phyloP scores from a whole-genome alignment of 2,888 invertebrate genomes.

The Invenusta paracnida region DNA sequence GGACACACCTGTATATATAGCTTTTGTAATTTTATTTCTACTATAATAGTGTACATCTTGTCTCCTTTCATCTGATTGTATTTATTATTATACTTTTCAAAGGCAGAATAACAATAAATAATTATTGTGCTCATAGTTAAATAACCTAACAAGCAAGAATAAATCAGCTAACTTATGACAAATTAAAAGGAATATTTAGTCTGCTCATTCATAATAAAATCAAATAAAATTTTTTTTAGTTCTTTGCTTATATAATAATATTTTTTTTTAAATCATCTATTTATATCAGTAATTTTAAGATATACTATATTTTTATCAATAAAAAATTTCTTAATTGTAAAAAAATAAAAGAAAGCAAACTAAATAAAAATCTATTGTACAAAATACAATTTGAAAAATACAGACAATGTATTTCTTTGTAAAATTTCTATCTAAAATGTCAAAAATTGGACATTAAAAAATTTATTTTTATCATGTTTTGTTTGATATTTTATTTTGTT shows the following conservation, averaged over 20 bases:
- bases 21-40: no score
- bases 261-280: neutral
- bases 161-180: neutral
- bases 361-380: no score
- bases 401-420: no score
- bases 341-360: neutral
- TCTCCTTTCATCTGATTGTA: neutral
- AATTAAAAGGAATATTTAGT: neutral
- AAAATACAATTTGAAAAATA: no score
- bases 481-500: neutral
- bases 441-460: neutral
- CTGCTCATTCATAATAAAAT: neutral
- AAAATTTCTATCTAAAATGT: neutral
- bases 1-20: no score
- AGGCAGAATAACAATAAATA: no score
- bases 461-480: neutral
- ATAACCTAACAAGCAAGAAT: neutral
- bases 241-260: neutral
- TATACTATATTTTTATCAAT: neutral
- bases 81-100: neutral
- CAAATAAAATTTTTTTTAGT: neutral
- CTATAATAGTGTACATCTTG: neutral
- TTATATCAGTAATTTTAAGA: neutral
- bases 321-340: neutral
- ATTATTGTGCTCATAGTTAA: no score